phyloP scores from a whole-genome alignment of 1,140 invertebrate species.

The Myzus persicae region DNA sequence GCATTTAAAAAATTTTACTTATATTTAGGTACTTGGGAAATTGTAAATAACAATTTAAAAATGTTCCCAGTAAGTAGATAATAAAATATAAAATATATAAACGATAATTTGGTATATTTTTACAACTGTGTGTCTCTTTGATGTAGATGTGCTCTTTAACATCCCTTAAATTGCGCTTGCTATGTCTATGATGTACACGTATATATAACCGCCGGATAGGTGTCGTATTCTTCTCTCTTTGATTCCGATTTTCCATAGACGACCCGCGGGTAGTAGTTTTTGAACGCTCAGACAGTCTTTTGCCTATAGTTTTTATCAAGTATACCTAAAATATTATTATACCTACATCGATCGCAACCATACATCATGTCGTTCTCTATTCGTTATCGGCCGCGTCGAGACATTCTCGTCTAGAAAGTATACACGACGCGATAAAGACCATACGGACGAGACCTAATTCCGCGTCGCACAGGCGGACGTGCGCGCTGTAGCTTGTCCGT shows the following conservation, averaged over 20 bases:
- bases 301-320: neutral
- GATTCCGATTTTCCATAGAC: neutral
- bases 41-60: too few relatives aligned
- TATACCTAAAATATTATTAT: slow-evolving; percentile 15
- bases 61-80: too few relatives aligned
- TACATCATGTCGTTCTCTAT: neutral
- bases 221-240: neutral
- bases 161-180: neutral
- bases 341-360: neutral
- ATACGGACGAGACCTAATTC: neutral
- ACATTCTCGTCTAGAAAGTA: slow-evolving; percentile 21
- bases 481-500: neutral
- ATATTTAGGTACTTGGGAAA: too few relatives aligned
- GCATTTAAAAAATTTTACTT: too few relatives aligned
- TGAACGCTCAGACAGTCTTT: neutral
- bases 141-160: too few relatives aligned
- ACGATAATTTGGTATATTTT: too few relatives aligned
- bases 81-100: too few relatives aligned
- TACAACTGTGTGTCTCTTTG: too few relatives aligned
- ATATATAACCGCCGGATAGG: neutral
- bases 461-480: neutral
- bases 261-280: neutral
- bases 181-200: neutral
- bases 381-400: neutral
- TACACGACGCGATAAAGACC: neutral